Evolutionary conservation across 2,888 invertebrate genomes (phyloP), one percentile per base, ranked within the genome.

Genomic region (Opisthograptis luteolata): DNA sequence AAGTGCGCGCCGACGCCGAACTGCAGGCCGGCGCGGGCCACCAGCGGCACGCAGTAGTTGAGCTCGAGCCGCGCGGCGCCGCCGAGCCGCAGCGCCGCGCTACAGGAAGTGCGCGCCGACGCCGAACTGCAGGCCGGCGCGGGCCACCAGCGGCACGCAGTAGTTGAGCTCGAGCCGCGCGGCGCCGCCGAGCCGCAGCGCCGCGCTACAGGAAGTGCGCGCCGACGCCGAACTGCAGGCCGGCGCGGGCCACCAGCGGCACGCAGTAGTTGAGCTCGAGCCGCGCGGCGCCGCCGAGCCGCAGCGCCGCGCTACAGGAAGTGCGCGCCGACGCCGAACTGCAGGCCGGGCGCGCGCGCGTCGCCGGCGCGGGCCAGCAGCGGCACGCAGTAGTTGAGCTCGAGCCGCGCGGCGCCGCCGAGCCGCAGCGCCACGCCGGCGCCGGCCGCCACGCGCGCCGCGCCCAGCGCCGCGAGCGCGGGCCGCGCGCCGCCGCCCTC

Each of bases 191-290:
- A n/a, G n/a, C n/a, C n/a, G n/a, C n/a, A n/a, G n/a, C n/a, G n/a
- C n/a, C n/a, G n/a, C n/a, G n/a, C n/a, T n/a, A n/a, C n/a, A n/a
- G n/a, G n/a, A n/a, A n/a, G n/a, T n/a, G n/a, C n/a, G n/a, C n/a
- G n/a, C n/a, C n/a, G n/a, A n/a, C n/a, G n/a, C n/a, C n/a, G n/a
- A n/a, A n/a, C n/a, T n/a, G n/a, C n/a, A n/a, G n/a, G 8, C 92
- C 93, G 42, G 91, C 81, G 55, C 92, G 90, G 58, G 92, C 93
- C 34, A 90, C 85, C 43, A 96, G 68, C 28, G 99, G 99, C 70
- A 96, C 85, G 80, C 96, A 96, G 88, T 99, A 98, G 92, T 99
- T 99, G 42, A 99, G 92, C 92, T 99, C 99, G 43, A 99, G 92
- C 47, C 98, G 92, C n/a, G 98, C 98, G 56, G 95, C 96, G 92